phyloP scores from a whole-genome alignment of 1,140 invertebrate species.

The Camponotus vicinus region DNA sequence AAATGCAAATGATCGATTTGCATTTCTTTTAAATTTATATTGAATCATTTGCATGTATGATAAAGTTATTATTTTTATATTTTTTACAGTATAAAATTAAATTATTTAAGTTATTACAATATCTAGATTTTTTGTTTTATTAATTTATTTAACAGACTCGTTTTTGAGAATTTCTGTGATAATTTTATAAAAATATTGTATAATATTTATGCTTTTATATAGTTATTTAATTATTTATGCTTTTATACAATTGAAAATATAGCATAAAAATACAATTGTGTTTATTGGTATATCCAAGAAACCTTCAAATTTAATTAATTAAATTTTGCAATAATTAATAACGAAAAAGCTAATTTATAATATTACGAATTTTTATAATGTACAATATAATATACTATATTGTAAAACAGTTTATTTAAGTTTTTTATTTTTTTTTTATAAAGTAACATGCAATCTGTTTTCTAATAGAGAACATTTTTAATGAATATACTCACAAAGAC shows the following conservation, averaged over 20 bases:
- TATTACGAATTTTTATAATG: not conserved
- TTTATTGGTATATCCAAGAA: not conserved
- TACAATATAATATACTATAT: no score
- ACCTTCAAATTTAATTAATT: constrained; percentile 2
- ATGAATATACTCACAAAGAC: constrained; percentile 68
- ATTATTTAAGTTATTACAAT: not conserved
- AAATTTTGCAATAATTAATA: not conserved
- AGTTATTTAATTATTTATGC: not conserved
- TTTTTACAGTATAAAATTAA: not conserved
- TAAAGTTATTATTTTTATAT: not conserved
- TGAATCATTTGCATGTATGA: not conserved
- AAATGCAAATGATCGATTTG: constrained; percentile 1
- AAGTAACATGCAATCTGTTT: not conserved
- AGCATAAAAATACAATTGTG: not conserved
- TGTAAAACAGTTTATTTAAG: not conserved
- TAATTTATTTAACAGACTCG: not conserved
- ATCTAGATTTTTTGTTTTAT: not conserved
- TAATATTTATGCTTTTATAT: not conserved
- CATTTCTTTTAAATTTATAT: not conserved
- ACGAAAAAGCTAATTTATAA: constrained; percentile 7
- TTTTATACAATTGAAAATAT: not conserved
- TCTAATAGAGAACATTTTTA: constrained; percentile 24
- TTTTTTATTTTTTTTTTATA: not conserved
- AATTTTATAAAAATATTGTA: not conserved
- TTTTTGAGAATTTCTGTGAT: not conserved